Evolutionary conservation across 1,140 invertebrate species (phyloP).

Genomic region (Heliconius melpomene): DNA sequence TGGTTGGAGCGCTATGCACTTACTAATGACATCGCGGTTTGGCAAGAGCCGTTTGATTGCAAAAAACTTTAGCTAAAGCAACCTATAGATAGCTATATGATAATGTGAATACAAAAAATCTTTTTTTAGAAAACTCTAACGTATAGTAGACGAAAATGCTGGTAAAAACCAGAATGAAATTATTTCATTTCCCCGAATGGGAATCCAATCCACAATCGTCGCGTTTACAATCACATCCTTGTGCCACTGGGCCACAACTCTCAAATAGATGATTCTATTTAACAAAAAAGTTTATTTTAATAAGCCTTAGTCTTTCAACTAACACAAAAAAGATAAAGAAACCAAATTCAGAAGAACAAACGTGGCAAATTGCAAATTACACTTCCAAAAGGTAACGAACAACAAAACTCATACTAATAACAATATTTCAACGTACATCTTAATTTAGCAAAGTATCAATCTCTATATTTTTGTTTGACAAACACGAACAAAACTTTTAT

Average conservation of each 20-base stretch:
- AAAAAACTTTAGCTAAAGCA: neutral
- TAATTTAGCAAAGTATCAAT: constrained; percentile 16
- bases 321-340: neutral
- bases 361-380: neutral
- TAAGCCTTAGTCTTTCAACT: no score
- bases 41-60: neutral
- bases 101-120: neutral
- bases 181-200: no score
- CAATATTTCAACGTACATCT: constrained; percentile 9
- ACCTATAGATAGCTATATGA: neutral
- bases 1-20: neutral
- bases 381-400: neutral
- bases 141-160: no score
- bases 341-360: neutral
- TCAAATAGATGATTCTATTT: no score
- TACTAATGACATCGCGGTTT: neutral
- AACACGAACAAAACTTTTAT: constrained; percentile 23
- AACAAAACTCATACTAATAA: constrained; percentile 5
- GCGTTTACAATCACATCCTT: no score
- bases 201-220: no score
- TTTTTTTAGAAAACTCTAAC: no score
- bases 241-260: no score
- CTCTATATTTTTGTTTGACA: constrained; percentile 23
- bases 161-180: no score
- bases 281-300: no score